Evolutionary conservation across 2,797 vertebrate species (phyloP), one percentile per base, ranked within the genome.

Genomic region (Aselliscus stoliczkanus): DNA sequence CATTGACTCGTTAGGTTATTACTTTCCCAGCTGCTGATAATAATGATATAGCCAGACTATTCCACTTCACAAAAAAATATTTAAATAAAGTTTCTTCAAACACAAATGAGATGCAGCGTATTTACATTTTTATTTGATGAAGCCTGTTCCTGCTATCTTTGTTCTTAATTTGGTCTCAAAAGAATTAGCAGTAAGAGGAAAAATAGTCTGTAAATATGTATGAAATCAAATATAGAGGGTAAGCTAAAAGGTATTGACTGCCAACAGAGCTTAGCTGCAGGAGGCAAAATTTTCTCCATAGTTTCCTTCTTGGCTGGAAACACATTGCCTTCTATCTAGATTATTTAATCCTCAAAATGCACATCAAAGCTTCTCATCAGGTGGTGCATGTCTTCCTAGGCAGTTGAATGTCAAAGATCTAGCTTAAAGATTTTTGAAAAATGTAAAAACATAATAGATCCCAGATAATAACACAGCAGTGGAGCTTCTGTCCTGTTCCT

Each of bases 261-360:
- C 98, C 98, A 98, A 96, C 98, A 98, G 98, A 97, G 98, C 98
- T 97, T 96, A 99, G 98, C 99, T 94, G 99, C 99, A 98, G 99
- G 99, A 99, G 99, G 98, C 98, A 99, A 99, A 99, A 99, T 99
- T 99, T 99, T 98, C 98, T 99, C 98, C 98, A 97, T 98, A 98
- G 98, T 98, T 98, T 99, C 98, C 98, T 98, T 98, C 98, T 98
- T 98, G 98, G 98, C 98, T 98, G 98, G 98, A 99, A 98, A 98
- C 97, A 98, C 98, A 98, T 98, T 98, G 98, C 99, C 98, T 98
- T 99, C 99, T 98, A 98, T 99, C 99, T 99, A 99, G 99, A 99
- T 99, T 99, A 99, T 99, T 99, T 99, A 99, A 99, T 99, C 99
- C 99, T 99, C 99, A 99, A 99, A 99, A 99, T 99, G 99, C 99